Evolutionary conservation across 2,888 invertebrate species (phyloP), one percentile per base, ranked within the genome.

Genomic region (Dryobotodes eremita): DNA sequence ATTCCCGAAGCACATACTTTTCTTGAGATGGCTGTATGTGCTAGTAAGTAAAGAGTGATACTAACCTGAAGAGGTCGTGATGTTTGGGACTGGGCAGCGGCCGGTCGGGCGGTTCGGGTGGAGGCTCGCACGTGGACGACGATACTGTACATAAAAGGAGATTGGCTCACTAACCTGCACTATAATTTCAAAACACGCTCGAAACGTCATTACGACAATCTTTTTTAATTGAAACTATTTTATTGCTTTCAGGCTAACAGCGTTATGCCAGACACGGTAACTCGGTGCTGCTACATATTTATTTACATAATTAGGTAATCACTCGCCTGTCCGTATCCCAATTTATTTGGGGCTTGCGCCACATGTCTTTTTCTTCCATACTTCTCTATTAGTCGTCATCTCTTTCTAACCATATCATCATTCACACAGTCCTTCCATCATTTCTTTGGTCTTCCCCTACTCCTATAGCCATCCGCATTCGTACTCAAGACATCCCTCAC

Each of bases 31-130:
- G 36, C 7, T 36, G 7, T 46, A 46, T 46, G 31, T 36, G 1
- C 31, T 36, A 36, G 31, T 36, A 36, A 36, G 11, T 46, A 65
- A 17, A 17, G 11, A 20, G 31, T 61, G 31, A 2, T 55, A 83
- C 82, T 89, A 70, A 96, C 96, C 93, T 92, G 90, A 91, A 92
- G 0, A 94, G 79, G 17, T 96, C 95, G 59, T 91, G 92, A 57
- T 92, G 93, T 68, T 95, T 95, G 42, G 96, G 96, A 81, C 95
- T 95, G 7, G 95, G 95, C 85, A 92, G 92, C 23, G 95, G 94
- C 23, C 94, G 90, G 82, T 94, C 94, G 20, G 95, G 94, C 0
- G 95, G 94, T 79, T 93, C 94, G 57, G 94, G 93, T 7, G 93
- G 92, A 4, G 91, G 89, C 77, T 77, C 89, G 77, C 75, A 75